Base-by-base conservation (phyloP, 1,140 invertebrate species). In the Helicoverpa zea region DNA sequence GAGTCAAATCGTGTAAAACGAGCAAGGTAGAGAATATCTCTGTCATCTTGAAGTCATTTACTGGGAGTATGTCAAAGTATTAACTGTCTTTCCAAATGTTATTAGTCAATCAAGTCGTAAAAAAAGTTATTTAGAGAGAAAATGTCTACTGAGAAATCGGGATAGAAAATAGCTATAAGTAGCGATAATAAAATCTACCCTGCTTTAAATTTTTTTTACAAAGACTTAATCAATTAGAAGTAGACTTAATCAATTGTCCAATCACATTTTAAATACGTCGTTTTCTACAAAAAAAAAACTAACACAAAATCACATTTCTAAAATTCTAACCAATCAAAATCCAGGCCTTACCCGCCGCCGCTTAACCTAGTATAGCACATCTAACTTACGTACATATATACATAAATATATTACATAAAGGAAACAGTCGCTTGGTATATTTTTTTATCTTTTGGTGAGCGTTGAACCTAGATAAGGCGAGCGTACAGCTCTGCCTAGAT, bases 381-480 rank as follows among this genome's bases (percentile, higher is more conserved):
- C 56, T 63, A 63, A 76, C 30, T 23, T 76, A 23, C 7, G 5
- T 43, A 43, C 4, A 43, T 7, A 5, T 43, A 43, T 43, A 43
- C 35, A 43, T 43, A 43, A 43, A 43, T 76, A 64, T 64, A 63
- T 76, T 76, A 63, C 59, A 76, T 76, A 76, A 76, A 76, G 66
- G 74, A 76, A 76, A 63, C 74, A 76, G 43, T 61, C 58, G 12
- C 18, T 16, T 76, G 56, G 58, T 76, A 63, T 30, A 76, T 76
- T 76, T 76, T 76, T 76, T 76, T 76, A 76, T 76, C 74, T 49
- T 76, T 63, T 63, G 35, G 74, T 76, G 54, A 76, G 74, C 74
- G 63, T 61, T 76, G 74, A 76, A 76, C 74, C 74, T 76, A 76
- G 74, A 76, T 76, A 76, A 76, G 16, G 18, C 18, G 16, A 52